Evolutionary conservation across 2,797 vertebrate genomes (phyloP), one percentile per base, ranked within the genome.

Genomic region (Oophaga sylvatica): DNA sequence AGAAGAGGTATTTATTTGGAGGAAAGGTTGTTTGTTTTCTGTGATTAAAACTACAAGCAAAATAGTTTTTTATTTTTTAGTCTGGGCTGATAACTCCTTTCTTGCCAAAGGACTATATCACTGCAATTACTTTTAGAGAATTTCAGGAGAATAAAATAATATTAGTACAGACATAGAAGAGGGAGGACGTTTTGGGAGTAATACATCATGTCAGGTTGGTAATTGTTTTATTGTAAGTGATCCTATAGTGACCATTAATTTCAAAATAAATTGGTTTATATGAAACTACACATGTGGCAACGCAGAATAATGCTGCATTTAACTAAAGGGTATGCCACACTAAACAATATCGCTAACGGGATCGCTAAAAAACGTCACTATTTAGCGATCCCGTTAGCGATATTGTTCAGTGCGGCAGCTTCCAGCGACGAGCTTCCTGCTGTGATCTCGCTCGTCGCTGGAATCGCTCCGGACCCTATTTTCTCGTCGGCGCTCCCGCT

Each of bases 21-120:
- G 77, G 84, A 86, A 76, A 73, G 53, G 71, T 82, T 89, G 88
- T 89, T 89, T 89, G 88, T 89, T 89, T 89, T 86, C 80, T 12
- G 71, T 89, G 84, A 89, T 86, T 89, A 89, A 86, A 83, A 65
- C 56, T 89, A 86, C 88, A 86, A 77, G 73, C 88, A 79, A 83
- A 71, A 83, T 89, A 65, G 83, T 89, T 75, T 86, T 48, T 82
- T 71, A 53, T 88, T 82, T 11, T 77, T 65, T 31, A 62, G 62
- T 41, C 29, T 60, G 60, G 7, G 29, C 29, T 19, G 48, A 80
- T 80, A 84, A 85, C 79, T 70, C 60, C 19, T 53, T 85, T 57
- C 0, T 5, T 77, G 68, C 41, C 60, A 73, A 31, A 63, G 13
- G 56, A 82, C 10, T 53, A 31, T 70, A 56, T 20, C 63, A 20